Base-by-base conservation (phyloP, 2,113 vertebrate species). In the Apeltes quadracus region DNA sequence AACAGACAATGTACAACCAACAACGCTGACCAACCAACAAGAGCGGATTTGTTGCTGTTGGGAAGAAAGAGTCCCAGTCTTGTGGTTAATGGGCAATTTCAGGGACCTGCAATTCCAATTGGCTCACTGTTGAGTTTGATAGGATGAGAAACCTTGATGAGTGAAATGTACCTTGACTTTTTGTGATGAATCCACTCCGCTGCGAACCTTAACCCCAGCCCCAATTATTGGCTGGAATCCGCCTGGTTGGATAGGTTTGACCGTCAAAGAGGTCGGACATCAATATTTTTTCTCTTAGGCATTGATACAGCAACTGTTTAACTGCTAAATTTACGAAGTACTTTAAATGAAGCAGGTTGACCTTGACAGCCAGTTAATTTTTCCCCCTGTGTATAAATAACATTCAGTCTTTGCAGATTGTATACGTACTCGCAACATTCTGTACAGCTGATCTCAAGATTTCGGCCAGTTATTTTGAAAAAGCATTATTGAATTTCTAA, bases 91-190 rank as follows among this genome's bases (percentile, higher is more conserved):
- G 86, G 79, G 74, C 85, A 89, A 79, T 86, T 76, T 85, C 53
- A 79, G 63, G 56, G 57, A 59, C 34, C 51, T 73, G 70, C 78
- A 90, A 78, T 61, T 84, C 76, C 84, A 87, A 89, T 87, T 73
- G 75, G 69, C 58, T 79, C 76, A 74, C 72, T 84, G 83, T 88
- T 88, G 68, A 78, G 69, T 86, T 76, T 75, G 79, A 90, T 84
- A 78, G 86, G 72, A 86, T 72, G 75, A 78, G 78, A 79, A 76
- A 79, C 88, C 84, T 64, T 83, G 79, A 90, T 87, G 63, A 91
- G 88, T 83, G 62, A 87, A 92, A 92, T 88, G 76, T 68, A 85
- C 81, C 83, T 85, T 81, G 87, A 92, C 86, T 88, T 75, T 75
- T 79, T 53, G 67, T 90, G 89, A 93, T 92, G 77, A 92, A 92